Conservation (phyloP, 2,797 vertebrate species). For the Catharus ustulatus region DNA sequence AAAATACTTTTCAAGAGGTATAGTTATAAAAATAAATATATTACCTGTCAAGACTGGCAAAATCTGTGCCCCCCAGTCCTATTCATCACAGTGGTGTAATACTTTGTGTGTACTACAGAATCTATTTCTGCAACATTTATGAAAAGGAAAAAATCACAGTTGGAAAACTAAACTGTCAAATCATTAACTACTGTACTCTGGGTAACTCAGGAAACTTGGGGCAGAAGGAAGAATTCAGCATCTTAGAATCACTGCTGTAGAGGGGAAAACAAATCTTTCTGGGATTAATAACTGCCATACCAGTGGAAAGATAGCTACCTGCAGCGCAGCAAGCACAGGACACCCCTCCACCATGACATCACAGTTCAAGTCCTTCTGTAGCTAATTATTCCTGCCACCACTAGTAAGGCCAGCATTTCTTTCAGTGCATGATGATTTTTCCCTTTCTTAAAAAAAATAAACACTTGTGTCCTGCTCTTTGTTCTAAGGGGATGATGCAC, state of each 20-base stretch:
- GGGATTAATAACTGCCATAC: not conserved
- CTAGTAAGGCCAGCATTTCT: not conserved
- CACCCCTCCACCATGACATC: not conserved
- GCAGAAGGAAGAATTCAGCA: not conserved
- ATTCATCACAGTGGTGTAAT: not conserved
- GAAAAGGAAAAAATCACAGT: not conserved
- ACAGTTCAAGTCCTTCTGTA: not conserved
- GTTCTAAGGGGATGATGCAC: fast-evolving
- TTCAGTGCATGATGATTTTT: not conserved
- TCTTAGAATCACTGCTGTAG: not conserved
- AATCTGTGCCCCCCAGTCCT: not conserved
- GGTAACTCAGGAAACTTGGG: not conserved
- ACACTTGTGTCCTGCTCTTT: not conserved
- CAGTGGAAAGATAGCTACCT: not conserved
- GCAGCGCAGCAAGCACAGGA: not conserved
- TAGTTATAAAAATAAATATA: not conserved
- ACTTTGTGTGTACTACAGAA: not conserved
- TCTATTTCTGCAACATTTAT: not conserved
- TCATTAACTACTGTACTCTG: not conserved
- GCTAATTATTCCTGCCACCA: not conserved
- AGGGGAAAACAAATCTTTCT: not conserved
- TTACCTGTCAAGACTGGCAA: not conserved
- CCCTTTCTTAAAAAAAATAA: not conserved
- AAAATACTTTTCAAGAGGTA: not conserved
- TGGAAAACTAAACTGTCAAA: not conserved